Evolutionary conservation across 2,888 invertebrate species (phyloP), one percentile per base, ranked within the genome.

Genomic region (Cynaeus angustus): DNA sequence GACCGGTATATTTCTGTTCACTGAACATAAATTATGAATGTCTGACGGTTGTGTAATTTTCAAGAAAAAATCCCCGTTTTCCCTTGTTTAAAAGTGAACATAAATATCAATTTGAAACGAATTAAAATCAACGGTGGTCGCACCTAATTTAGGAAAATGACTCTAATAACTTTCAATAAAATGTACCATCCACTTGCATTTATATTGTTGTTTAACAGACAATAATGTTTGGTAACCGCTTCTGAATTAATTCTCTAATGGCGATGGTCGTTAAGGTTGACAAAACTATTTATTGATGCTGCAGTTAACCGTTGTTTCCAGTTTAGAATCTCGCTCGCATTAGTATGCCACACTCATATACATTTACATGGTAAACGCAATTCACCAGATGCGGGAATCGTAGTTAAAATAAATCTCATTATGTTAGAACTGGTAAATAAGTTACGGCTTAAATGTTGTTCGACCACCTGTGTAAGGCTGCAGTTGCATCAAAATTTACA

Each of bases 171-270:
- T 65, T 65, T 41, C 45, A 65, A 53, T 53, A 45, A 55, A 65
- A 45, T 46, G 45, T 33, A 14, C 53, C 55, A 12, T 65, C 55
- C 46, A 21, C 65, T 65, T 65, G 65, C 53, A 55, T 55, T 65
- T 53, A 45, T 43, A 55, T 65, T 13, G 65, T 45, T 65, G 65
- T 65, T 53, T 65, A 65, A 53, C 53, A 14, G 50, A 62, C 62
- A 56, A 33, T 62, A 62, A 62, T 37, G 64, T 52, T 64, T 52
- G 43, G 52, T 64, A 64, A 64, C 64, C 55, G 65, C 37, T 55
- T 21, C 53, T 65, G 65, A 65, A 65, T 65, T 55, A 55, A 65
- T 65, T 65, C 65, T 55, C 53, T 55, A 53, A 65, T 65, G 62
- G 62, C 41, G 50, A 41, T 50, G 14, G 50, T 62, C 53, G 53